phyloP scores from a whole-genome alignment of 2,888 invertebrate species.

The Laspeyria flexula region DNA sequence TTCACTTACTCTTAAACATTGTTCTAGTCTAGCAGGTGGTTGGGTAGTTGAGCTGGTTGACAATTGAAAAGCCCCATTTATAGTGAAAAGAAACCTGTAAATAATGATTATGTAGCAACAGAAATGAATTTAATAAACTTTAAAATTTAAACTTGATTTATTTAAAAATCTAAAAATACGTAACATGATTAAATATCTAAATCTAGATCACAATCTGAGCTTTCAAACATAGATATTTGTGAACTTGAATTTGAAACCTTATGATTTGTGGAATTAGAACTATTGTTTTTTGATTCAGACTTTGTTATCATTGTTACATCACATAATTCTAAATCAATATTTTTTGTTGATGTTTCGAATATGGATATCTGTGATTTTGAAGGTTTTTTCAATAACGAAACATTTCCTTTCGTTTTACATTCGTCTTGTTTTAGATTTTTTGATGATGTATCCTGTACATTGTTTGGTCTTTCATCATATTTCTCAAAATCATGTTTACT shows the following conservation, averaged over 20 bases:
- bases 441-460: conserved; percentile 7
- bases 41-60: no score
- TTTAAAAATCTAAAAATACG: conserved; percentile 11
- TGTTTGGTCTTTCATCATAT: conserved; percentile 56
- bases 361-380: conserved; percentile 25
- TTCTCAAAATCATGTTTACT: conserved; percentile 66
- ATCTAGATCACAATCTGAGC: conserved; percentile 82
- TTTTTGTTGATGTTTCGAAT: conserved; percentile 20
- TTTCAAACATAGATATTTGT: conserved; percentile 82
- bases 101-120: no score
- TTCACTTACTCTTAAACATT: no score
- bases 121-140: conserved; percentile 1
- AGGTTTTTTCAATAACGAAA: conserved; percentile 1
- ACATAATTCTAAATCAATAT: conserved; percentile 16
- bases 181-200: conserved; percentile 72
- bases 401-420: conserved; percentile 1
- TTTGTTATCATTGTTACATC: conserved; percentile 41
- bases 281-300: conserved; percentile 43
- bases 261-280: conserved; percentile 35
- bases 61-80: no score
- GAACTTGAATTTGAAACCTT: conserved; percentile 54
- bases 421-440: background rate
- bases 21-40: no score
- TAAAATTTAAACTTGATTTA: conserved; percentile 22
- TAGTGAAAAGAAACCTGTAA: background rate